Percentiles rank a stretch among this genome's conserved stretches.
phyloP scores from a whole-genome alignment of 2,113 vertebrate genomes.

The Cephalopterus ornatus region DNA sequence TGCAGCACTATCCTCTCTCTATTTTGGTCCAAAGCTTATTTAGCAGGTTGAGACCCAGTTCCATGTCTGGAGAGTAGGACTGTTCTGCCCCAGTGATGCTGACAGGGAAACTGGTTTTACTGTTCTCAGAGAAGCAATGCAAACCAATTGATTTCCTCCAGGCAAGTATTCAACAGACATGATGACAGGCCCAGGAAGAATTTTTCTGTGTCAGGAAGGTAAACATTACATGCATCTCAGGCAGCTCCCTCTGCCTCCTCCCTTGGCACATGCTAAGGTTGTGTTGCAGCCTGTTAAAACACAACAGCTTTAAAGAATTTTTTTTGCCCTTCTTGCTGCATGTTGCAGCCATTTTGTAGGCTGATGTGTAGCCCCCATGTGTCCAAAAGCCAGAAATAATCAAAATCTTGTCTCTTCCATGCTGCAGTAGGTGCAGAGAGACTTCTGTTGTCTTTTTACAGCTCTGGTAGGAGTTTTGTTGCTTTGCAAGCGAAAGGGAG shows the following conservation, averaged over 20 bases:
- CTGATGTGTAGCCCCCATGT: not conserved
- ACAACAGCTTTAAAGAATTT: not conserved
- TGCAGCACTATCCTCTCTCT: rapidly evolving
- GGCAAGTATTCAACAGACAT: slow-evolving; percentile 12
- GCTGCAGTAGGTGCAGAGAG: not conserved
- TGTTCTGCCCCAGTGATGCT: not conserved
- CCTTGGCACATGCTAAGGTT: not conserved
- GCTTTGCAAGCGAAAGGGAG: not conserved
- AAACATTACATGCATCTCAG: slow-evolving; percentile 5
- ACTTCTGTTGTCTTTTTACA: not conserved
- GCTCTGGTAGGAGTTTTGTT: not conserved
- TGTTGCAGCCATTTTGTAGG: not conserved
- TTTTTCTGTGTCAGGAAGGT: not conserved
- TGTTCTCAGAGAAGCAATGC: not conserved
- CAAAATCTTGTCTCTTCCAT: not conserved
- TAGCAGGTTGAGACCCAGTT: not conserved
- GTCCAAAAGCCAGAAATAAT: not conserved
- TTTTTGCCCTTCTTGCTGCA: not conserved
- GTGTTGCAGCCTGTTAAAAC: slow-evolving; percentile 9
- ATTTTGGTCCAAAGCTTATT: not conserved
- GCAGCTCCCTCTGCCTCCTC: not conserved
- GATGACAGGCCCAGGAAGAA: slow-evolving; percentile 24
- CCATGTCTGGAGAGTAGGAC: not conserved
- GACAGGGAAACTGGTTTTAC: not conserved
- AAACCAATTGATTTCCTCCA: slow-evolving; percentile 2